Evolutionary conservation across 1,140 invertebrate species (phyloP).

Genomic region (Drosophila serrata): DNA sequence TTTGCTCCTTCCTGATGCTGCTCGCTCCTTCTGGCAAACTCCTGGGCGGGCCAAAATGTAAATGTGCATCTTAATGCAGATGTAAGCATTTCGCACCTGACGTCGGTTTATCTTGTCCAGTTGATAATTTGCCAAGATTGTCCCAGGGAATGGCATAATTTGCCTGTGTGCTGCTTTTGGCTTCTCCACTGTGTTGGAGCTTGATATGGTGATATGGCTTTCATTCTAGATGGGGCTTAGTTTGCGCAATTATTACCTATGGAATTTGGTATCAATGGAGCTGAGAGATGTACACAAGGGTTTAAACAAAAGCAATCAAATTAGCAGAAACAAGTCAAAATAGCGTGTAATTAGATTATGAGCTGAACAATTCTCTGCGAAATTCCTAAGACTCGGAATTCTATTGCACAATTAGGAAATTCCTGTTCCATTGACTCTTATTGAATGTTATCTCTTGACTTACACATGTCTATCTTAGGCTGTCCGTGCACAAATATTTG

Average conservation of each 20-base stretch:
- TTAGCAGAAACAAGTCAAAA: conserved; percentile 26
- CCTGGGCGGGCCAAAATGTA: conserved; percentile 26
- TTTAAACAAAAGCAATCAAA: conserved; percentile 32
- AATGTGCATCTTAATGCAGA: conserved; percentile 63
- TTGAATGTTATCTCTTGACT: background rate
- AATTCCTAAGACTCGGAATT: background rate
- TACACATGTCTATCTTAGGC: too few species aligned
- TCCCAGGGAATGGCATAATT: conserved; percentile 34
- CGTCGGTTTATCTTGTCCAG: conserved; percentile 58
- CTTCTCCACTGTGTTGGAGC: conserved; percentile 3
- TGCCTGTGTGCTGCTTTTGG: background rate
- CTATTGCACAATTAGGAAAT: too few species aligned
- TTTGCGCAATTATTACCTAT: conserved; percentile 41
- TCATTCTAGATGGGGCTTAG: conserved; percentile 11
- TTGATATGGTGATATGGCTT: conserved; percentile 15
- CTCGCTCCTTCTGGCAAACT: conserved; percentile 30
- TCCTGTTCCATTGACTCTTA: background rate
- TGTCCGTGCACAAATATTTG: too few species aligned
- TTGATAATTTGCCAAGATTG: conserved; percentile 65
- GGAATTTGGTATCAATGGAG: conserved; percentile 18
- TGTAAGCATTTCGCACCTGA: conserved; percentile 75
- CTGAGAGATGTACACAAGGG: conserved; percentile 3
- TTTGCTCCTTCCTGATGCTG: conserved; percentile 5
- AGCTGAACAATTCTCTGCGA: conserved; percentile 1
- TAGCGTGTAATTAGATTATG: conserved; percentile 22